These are phyloP conservation scores for Mythimna albipuncta DNA, from an alignment of 2,888 invertebrate genomes.

Conservation along the genomic window DNA sequence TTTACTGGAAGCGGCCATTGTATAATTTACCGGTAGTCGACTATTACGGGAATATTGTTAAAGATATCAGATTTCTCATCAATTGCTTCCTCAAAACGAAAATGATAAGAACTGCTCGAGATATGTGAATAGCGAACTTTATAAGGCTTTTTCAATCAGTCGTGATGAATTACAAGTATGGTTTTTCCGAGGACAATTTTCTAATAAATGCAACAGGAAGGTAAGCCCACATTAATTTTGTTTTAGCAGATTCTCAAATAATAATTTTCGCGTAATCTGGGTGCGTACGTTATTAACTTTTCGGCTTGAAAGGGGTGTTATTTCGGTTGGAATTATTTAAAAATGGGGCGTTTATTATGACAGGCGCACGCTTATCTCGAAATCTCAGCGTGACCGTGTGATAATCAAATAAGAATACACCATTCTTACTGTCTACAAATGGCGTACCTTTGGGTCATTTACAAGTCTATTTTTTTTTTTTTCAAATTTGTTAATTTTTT, in stretches of 20 bases:
- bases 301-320: slow-evolving; percentile 21
- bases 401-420: not conserved
- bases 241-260: slow-evolving; percentile 28
- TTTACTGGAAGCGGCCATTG: slow-evolving; percentile 67
- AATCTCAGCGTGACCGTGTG: slow-evolving; percentile 13
- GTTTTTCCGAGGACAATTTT: not conserved
- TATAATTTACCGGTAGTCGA: slow-evolving; percentile 3
- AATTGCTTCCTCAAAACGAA: not conserved
- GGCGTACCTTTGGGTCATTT: not conserved
- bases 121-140: not conserved
- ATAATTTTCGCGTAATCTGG: slow-evolving; percentile 27
- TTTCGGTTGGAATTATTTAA: slow-evolving; percentile 25
- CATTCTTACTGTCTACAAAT: not conserved
- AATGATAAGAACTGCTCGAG: not conserved
- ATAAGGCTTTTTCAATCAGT: not conserved
- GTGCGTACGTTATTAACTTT: slow-evolving; percentile 23
- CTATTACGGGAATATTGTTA: not conserved
- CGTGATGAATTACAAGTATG: not conserved
- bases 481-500: too few relatives aligned
- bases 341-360: slow-evolving; percentile 32
- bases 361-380: slow-evolving; percentile 1
- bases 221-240: not conserved
- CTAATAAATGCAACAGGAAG: slow-evolving; percentile 2
- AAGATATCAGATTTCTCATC: not conserved
- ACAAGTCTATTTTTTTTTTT: too few relatives aligned